A percentile compares a stretch with the other conserved stretches of the same genome.
phyloP scores from a whole-genome alignment of 2,113 vertebrate genomes.

The Poeciliopsis retropinna region DNA sequence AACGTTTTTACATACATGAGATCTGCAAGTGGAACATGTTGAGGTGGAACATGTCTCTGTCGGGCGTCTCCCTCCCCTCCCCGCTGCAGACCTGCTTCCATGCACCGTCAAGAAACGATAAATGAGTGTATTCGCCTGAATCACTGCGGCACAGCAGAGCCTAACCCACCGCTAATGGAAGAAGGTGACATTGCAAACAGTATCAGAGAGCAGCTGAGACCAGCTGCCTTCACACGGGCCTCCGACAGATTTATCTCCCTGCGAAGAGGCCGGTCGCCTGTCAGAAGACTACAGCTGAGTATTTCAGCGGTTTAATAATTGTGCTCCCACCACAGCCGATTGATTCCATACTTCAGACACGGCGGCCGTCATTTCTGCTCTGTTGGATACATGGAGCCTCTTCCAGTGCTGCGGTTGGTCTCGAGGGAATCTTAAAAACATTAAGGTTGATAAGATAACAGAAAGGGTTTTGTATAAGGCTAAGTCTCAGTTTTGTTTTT shows the following conservation, averaged over 20 bases:
- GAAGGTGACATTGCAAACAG: conserved; percentile 34
- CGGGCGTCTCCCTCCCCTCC: background rate
- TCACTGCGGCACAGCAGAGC: conserved; percentile 22
- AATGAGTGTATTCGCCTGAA: conserved; percentile 33
- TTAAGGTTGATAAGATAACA: background rate
- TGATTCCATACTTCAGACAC: conserved; percentile 24
- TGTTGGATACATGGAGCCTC: background rate
- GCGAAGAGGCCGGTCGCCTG: conserved; percentile 3
- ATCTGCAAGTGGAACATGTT: background rate
- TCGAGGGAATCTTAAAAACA: background rate
- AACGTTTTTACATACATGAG: background rate
- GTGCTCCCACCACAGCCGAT: background rate
- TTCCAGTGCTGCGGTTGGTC: background rate
- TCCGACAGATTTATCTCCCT: conserved; percentile 40
- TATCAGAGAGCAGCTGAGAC: conserved; percentile 44
- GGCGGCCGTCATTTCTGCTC: background rate
- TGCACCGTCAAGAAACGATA: conserved; percentile 17
- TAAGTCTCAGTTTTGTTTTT: no score
- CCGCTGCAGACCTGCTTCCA: background rate
- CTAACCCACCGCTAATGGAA: conserved; percentile 13
- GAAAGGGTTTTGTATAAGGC: background rate
- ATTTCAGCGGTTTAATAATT: conserved; percentile 31
- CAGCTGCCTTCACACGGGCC: conserved; percentile 25
- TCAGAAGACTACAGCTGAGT: conserved; percentile 3
- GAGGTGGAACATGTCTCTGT: background rate